Evolutionary conservation across 2,113 vertebrate genomes (phyloP), one percentile per base, ranked within the genome.

Genomic region (Stegastes partitus): DNA sequence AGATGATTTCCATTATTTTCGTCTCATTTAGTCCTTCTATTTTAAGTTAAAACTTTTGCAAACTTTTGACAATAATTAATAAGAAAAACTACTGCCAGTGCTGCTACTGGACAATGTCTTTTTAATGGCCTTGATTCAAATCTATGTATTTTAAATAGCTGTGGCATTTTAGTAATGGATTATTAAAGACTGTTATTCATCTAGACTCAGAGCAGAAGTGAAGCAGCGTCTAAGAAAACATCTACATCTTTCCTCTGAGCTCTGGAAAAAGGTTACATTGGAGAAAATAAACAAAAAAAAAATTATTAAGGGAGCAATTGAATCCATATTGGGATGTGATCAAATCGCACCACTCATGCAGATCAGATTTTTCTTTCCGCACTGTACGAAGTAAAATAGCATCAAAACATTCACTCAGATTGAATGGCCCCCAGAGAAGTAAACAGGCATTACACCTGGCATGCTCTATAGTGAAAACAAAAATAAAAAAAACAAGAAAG

Each of bases 241-340:
- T n/a, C 47, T 68, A 42, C 58, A 81, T 90, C 90, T 94, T 94
- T 94, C 93, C 69, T 93, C 93, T 94, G 94, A 90, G 94, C 94
- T 94, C 90, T 47, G 75, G 39, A 88, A 81, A 83, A 83, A 87
- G 49, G 61, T 82, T 81, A 88, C 80, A 83, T 74, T 68, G 58
- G 55, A 88, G 65, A 79, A 86, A 88, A 87, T 55, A 87, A 85
- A 89, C 15, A 87, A 79, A 86, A 80, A 86, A n/a, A n/a, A n/a
- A n/a, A n/a, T n/a, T 66, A 70, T 80, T 85, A 78, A 87, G 87
- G 90, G 93, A 93, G 92, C 89, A 87, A 93, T 93, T 95, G 86
- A 94, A 94, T 94, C 88, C 79, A 90, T 57, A 74, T 89, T 74
- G 3, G 76, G 68, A 42, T 72, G 53, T 78, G 65, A 85, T 89